These are phyloP conservation scores for Pseudoatta argentina DNA, from an alignment of 1,140 invertebrate species.

Conservation along the genomic window DNA sequence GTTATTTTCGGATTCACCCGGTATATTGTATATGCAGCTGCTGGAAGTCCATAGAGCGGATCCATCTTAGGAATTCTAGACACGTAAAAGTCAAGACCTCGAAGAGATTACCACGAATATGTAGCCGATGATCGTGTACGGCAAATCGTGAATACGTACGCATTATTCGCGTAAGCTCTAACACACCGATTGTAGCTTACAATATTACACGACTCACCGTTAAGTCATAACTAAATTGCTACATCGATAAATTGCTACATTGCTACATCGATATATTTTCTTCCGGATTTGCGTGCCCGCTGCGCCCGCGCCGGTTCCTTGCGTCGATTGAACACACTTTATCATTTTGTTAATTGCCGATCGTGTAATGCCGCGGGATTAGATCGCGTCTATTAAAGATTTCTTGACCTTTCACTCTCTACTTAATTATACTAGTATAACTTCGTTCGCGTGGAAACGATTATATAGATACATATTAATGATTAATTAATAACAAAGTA, in stretches of 20 bases:
- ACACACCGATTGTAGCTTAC: slow-evolving; percentile 74
- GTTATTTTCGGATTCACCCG: slow-evolving; percentile 18
- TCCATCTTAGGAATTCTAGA: slow-evolving; percentile 79
- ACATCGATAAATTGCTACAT: slow-evolving; percentile 75
- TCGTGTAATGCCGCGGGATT: slow-evolving; percentile 31
- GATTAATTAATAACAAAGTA: background rate
- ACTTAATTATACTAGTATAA: background rate
- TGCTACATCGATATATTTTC: slow-evolving; percentile 73
- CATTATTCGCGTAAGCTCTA: slow-evolving; percentile 74
- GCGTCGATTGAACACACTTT: slow-evolving; percentile 20
- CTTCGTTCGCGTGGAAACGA: background rate
- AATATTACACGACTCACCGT: slow-evolving; percentile 63
- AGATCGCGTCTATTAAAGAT: slow-evolving; percentile 34
- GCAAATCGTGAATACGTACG: slow-evolving; percentile 76
- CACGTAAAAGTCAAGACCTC: slow-evolving; percentile 80
- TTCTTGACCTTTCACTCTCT: slow-evolving; percentile 11
- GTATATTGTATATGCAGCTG: background rate
- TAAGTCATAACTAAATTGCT: slow-evolving; percentile 72
- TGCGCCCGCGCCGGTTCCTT: slow-evolving; percentile 26
- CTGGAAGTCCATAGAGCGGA: background rate
- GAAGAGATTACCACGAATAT: slow-evolving; percentile 79
- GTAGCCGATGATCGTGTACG: slow-evolving; percentile 74
- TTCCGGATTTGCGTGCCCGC: slow-evolving; percentile 56
- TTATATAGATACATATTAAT: slow-evolving; percentile 31
- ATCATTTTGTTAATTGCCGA: slow-evolving; percentile 57